Evolutionary conservation across 2,113 vertebrate genomes (phyloP).

Genomic region (Lynx canadensis): DNA sequence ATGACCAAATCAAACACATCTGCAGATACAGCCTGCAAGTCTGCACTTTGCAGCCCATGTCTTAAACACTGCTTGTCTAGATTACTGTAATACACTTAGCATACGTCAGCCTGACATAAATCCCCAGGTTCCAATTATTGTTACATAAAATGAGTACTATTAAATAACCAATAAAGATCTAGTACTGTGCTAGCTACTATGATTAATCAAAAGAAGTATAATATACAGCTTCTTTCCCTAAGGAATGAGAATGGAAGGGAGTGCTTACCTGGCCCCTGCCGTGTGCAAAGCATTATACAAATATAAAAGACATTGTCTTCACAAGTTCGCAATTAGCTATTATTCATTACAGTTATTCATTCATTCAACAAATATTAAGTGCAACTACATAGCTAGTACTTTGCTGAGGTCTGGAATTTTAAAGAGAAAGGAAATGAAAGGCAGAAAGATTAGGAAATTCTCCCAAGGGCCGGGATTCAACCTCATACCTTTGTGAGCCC

Average conservation of each 20-base stretch:
- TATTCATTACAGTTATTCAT: background rate
- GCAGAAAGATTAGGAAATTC: background rate
- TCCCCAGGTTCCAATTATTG: background rate
- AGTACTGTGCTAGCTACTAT: background rate
- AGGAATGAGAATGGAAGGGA: background rate
- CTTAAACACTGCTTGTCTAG: background rate
- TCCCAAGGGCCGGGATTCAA: background rate
- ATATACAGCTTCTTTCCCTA: background rate
- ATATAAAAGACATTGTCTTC: background rate
- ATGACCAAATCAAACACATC: background rate
- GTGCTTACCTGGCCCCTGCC: background rate
- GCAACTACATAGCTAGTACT: background rate
- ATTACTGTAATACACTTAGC: background rate
- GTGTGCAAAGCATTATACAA: background rate
- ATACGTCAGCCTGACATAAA: background rate
- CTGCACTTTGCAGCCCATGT: background rate
- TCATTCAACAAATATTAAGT: background rate
- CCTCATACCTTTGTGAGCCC: background rate
- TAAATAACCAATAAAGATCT: constrained; percentile 35
- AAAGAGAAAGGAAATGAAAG: constrained; percentile 5
- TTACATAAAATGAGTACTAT: background rate
- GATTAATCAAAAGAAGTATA: constrained; percentile 40
- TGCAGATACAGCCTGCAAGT: background rate
- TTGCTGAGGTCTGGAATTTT: background rate
- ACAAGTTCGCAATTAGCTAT: background rate